A percentile compares a stretch with the other conserved stretches of the same genome.
Conservation (phyloP, 2,113 vertebrate genomes). For the Pelodiscus sinensis region DNA sequence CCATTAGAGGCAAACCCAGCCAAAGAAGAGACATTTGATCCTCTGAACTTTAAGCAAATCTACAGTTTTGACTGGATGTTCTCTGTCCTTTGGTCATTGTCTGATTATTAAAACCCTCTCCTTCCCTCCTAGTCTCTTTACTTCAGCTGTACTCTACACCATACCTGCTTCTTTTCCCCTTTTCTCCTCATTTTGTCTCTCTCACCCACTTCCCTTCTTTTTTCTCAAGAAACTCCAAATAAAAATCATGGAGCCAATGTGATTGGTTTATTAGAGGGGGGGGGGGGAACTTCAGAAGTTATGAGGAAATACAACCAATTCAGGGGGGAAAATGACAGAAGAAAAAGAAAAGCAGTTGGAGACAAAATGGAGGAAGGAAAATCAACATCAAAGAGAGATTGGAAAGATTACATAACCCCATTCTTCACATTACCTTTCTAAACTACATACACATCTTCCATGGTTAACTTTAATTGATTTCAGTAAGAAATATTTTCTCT, state of each 20-base stretch:
- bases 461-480: not conserved
- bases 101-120: not conserved
- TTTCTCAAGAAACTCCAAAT: not conserved
- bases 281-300: not conserved
- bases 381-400: not conserved
- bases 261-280: not conserved
- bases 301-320: not conserved
- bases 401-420: not conserved
- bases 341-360: not conserved
- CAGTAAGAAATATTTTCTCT: not conserved
- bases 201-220: not conserved
- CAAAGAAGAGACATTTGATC: not conserved
- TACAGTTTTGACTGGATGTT: not conserved
- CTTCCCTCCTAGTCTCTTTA: not conserved
- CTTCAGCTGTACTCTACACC: not conserved
- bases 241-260: not conserved
- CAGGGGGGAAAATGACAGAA: not conserved
- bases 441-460: not conserved
- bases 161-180: not conserved
- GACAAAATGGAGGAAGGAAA: not conserved
- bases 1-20: not conserved
- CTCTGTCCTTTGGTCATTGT: not conserved
- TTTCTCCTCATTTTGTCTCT: not conserved
- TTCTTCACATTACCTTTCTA: not conserved
- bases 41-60: not conserved